Evolutionary conservation across 2,797 vertebrate genomes (phyloP).

Genomic region (Eospalax fontanierii): DNA sequence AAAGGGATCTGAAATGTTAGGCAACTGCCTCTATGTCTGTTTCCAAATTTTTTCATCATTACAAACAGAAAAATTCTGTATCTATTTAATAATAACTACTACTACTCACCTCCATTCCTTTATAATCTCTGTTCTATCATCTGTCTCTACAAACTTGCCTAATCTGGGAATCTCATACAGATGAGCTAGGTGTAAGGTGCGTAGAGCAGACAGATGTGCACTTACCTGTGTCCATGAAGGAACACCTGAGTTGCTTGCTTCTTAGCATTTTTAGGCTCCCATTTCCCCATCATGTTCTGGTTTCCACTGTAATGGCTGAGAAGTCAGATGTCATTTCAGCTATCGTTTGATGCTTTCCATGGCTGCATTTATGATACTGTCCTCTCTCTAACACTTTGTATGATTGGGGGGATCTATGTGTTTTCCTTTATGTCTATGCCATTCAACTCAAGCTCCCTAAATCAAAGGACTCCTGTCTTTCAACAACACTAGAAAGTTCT

Average conservation of each 20-base stretch:
- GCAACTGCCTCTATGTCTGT: background rate
- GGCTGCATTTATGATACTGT: conserved; percentile 10
- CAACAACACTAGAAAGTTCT: conserved; percentile 43
- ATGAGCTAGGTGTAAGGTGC: background rate
- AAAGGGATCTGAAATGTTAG: background rate
- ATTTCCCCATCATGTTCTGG: background rate
- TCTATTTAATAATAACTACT: background rate
- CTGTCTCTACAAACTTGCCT: background rate
- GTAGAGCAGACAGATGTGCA: background rate
- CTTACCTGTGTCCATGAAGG: background rate
- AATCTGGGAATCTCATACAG: background rate
- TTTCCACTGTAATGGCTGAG: conserved; percentile 3
- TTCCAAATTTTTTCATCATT: background rate
- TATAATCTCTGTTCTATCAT: background rate
- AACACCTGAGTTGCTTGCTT: background rate
- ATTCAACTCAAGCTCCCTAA: background rate
- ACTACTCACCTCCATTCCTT: background rate
- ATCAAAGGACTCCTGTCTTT: background rate
- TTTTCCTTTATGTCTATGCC: conserved; percentile 21
- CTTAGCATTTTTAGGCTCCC: background rate
- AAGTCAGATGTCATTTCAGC: background rate
- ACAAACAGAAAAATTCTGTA: conserved; percentile 12
- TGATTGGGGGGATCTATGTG: conserved; percentile 20
- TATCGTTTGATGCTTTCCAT: conserved; percentile 1
- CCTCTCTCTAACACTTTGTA: background rate